Evolutionary conservation across 2,797 vertebrate genomes (phyloP).

Genomic region (Leptodactylus fallax): DNA sequence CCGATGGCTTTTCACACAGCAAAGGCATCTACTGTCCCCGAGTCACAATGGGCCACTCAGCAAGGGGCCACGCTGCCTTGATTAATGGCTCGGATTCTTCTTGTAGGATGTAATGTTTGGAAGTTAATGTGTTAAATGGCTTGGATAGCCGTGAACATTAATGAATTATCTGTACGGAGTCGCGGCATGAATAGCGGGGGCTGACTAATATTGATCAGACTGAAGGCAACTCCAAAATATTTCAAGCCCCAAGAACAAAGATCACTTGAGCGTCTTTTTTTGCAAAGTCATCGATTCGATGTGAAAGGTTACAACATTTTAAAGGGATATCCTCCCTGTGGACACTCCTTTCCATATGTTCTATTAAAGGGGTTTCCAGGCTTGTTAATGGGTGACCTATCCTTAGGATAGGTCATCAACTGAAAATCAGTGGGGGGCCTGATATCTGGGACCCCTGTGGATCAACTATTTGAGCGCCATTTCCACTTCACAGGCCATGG

Average conservation of each 20-base stretch:
- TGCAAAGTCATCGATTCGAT: neutral
- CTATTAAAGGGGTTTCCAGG: neutral
- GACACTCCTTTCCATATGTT: neutral
- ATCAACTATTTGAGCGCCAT: no score
- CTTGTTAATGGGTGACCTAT: no score
- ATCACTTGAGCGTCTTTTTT: neutral
- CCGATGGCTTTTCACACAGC: neutral
- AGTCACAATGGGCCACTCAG: conserved; percentile 50
- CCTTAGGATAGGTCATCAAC: no score
- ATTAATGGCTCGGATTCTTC: conserved; percentile 23
- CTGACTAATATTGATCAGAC: neutral
- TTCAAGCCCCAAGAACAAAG: neutral
- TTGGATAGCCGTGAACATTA: neutral
- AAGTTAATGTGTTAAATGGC: conserved; percentile 18
- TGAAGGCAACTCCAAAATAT: neutral
- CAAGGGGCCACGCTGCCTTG: conserved; percentile 18
- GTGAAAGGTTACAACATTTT: neutral
- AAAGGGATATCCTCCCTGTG: neutral
- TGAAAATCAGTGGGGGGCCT: no score
- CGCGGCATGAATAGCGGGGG: neutral
- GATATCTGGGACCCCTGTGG: no score
- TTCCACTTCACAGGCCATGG: no score
- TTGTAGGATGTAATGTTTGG: conserved; percentile 49
- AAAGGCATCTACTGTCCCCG: neutral
- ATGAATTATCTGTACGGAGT: neutral